Evolutionary conservation across 2,888 invertebrate genomes (phyloP).

Genomic region (Lapara coniferarum): DNA sequence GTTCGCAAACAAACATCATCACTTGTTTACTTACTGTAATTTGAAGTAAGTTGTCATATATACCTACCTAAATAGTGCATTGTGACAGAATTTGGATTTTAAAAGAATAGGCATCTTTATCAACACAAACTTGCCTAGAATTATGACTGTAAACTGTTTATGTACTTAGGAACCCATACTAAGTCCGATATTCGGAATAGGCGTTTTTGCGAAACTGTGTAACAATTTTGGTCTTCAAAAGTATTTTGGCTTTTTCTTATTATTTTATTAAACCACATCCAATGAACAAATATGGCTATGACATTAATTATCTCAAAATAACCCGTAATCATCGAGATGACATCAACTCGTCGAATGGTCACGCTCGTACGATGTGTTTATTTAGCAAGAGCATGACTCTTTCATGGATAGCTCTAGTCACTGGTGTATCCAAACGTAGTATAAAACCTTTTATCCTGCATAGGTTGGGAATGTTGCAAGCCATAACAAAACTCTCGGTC

Average conservation of each 20-base stretch:
- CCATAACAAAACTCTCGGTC: slow-evolving; percentile 64
- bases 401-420: background rate
- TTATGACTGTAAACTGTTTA: too few relatives aligned
- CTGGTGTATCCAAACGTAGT: background rate
- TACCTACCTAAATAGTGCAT: background rate
- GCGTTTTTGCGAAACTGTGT: too few relatives aligned
- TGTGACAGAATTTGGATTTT: background rate
- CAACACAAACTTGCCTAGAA: too few relatives aligned
- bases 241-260: background rate
- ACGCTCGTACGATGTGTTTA: background rate
- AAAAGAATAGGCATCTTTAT: background rate
- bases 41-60: background rate
- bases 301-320: background rate
- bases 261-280: background rate
- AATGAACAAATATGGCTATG: background rate
- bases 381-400: background rate
- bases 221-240: too few relatives aligned
- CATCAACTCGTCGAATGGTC: background rate
- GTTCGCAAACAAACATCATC: background rate
- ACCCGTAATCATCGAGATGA: background rate
- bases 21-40: slow-evolving; percentile 1
- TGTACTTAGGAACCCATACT: too few relatives aligned
- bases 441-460: slow-evolving; percentile 7
- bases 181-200: too few relatives aligned
- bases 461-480: slow-evolving; percentile 42